Evolutionary conservation across 1,140 invertebrate genomes (phyloP).

Genomic region (Brachionus angularis): DNA sequence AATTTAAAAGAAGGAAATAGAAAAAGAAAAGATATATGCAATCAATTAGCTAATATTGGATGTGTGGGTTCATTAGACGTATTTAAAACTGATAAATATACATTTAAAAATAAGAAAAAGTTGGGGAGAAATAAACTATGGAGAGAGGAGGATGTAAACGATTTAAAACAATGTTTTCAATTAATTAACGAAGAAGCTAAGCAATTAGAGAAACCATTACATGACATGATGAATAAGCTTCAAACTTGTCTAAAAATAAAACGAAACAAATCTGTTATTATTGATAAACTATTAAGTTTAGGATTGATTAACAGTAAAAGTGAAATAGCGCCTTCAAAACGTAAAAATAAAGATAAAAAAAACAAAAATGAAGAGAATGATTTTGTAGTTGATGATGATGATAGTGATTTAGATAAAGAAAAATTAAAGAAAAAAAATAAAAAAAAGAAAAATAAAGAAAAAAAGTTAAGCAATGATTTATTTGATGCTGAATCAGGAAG

Average conservation of each 20-base stretch:
- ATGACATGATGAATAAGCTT: constrained; percentile 14
- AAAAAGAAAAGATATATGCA: constrained; percentile 31
- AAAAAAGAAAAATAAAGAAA: constrained; percentile 12
- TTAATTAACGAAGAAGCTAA: constrained; percentile 22
- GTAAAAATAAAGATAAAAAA: neutral
- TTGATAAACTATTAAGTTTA: constrained; percentile 19
- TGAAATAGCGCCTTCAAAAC: neutral
- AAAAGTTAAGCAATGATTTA: neutral
- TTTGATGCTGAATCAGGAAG: constrained; percentile 18
- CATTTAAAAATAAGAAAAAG: constrained; percentile 1
- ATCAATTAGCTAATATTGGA: constrained; percentile 28
- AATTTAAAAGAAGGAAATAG: constrained; percentile 29
- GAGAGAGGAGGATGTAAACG: constrained; percentile 26
- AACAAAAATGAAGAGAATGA: neutral
- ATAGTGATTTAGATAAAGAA: neutral
- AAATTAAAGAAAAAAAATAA: constrained; percentile 16
- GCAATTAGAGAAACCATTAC: constrained; percentile 14
- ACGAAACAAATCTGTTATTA: constrained; percentile 18
- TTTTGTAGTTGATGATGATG: constrained; percentile 1
- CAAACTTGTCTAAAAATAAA: constrained; percentile 35
- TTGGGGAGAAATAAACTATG: constrained; percentile 24
- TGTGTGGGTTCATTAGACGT: constrained; percentile 18
- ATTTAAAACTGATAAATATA: constrained; percentile 20
- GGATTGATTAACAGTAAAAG: constrained; percentile 24
- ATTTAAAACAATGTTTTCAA: constrained; percentile 15